phyloP scores from a whole-genome alignment of 2,888 invertebrate genomes.

The Megaustenia siamemsis region DNA sequence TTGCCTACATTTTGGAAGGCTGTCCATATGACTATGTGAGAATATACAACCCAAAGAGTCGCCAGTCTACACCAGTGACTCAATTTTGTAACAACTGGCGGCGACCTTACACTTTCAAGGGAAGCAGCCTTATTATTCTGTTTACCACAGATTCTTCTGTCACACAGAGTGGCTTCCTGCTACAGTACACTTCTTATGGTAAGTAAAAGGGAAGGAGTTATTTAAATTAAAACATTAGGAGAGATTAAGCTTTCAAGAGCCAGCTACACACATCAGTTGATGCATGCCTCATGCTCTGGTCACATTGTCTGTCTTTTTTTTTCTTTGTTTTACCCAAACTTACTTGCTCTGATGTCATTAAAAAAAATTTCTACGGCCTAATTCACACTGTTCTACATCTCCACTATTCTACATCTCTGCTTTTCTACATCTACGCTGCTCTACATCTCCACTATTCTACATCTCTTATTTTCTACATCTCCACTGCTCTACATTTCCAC shows the following conservation, averaged over 20 bases:
- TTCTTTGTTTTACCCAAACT: too few species aligned
- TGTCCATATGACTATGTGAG: constrained; percentile 76
- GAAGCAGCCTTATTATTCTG: constrained; percentile 83
- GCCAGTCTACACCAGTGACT: constrained; percentile 68
- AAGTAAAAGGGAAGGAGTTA: not conserved
- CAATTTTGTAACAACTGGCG: constrained; percentile 37
- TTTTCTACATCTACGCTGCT: not conserved
- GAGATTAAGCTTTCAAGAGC: too few species aligned
- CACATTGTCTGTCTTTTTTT: too few species aligned
- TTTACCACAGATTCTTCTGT: constrained; percentile 79
- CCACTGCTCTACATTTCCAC: constrained; percentile 3
- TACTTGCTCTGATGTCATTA: too few species aligned
- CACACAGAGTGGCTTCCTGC: constrained; percentile 74
- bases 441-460: not conserved
- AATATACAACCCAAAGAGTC: constrained; percentile 73
- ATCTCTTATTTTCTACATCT: not conserved
- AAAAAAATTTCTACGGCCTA: too few species aligned
- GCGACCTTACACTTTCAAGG: constrained; percentile 82
- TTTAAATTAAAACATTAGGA: too few species aligned
- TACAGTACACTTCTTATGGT: not conserved
- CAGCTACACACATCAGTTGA: too few species aligned
- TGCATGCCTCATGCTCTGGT: too few species aligned
- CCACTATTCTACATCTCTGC: not conserved
- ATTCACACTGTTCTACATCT: not conserved
- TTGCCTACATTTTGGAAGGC: not conserved